These are phyloP conservation scores for Drosophila gunungcola DNA, from an alignment of 1,140 invertebrate genomes.

Conservation along the genomic window DNA sequence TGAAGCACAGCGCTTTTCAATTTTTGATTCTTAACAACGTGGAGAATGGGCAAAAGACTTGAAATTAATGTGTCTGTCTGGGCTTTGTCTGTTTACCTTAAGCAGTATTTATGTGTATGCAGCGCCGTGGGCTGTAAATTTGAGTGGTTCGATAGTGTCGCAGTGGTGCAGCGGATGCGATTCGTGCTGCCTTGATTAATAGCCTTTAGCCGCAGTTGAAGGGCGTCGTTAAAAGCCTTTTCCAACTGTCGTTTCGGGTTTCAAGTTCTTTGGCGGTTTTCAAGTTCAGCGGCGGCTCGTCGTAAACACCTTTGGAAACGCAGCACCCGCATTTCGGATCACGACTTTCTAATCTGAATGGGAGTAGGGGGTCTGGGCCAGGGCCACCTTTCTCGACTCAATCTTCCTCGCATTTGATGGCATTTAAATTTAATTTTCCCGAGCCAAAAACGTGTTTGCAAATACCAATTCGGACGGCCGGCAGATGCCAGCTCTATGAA, in stretches of 20 bases:
- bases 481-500: constrained; percentile 15
- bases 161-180: constrained; percentile 42
- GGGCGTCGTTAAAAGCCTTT: constrained; percentile 36
- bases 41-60: constrained; percentile 46
- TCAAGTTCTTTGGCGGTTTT: constrained; percentile 34
- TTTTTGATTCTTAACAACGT: constrained; percentile 45
- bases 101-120: constrained; percentile 35
- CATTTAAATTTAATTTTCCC: constrained; percentile 76
- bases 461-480: constrained; percentile 37
- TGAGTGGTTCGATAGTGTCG: constrained; percentile 35
- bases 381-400: constrained; percentile 44
- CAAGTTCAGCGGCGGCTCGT: constrained; percentile 58
- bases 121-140: constrained; percentile 22
- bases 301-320: constrained; percentile 63
- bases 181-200: constrained; percentile 62
- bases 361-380: constrained; percentile 6
- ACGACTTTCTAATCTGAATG: constrained; percentile 74
- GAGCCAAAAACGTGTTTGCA: constrained; percentile 68
- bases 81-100: constrained; percentile 44
- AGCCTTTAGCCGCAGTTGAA: constrained; percentile 29
- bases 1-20: constrained; percentile 63
- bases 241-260: constrained; percentile 25
- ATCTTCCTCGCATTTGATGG: constrained; percentile 57
- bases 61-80: constrained; percentile 69
- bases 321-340: constrained; percentile 59